phyloP scores from a whole-genome alignment of 1,140 invertebrate species.

The Caenorhabditis remanei region DNA sequence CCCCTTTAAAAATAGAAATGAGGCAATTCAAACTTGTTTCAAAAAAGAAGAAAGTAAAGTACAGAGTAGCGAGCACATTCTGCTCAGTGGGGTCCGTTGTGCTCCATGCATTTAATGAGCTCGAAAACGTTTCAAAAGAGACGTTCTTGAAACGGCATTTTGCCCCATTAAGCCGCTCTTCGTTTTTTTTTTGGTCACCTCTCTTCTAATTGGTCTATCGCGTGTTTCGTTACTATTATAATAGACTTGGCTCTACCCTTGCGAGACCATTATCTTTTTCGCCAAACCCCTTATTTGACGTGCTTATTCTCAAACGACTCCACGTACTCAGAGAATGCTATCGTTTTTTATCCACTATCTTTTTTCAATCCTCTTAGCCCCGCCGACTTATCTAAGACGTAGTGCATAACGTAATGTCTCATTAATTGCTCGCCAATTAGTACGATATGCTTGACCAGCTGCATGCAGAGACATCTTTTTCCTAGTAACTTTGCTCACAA shows the following conservation, averaged over 20 bases:
- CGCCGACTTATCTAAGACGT: too few relatives aligned
- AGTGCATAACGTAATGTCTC: too few relatives aligned
- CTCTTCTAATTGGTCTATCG: neutral
- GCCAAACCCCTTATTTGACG: too few relatives aligned
- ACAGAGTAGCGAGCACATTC: constrained; percentile 17
- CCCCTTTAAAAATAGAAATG: neutral
- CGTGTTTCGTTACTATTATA: neutral
- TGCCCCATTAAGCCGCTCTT: neutral
- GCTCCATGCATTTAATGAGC: constrained; percentile 41
- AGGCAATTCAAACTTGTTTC: constrained; percentile 27
- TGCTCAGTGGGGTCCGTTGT: constrained; percentile 16
- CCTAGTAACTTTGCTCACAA: too few relatives aligned
- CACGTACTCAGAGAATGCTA: too few relatives aligned
- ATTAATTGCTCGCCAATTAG: too few relatives aligned
- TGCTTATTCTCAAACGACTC: too few relatives aligned
- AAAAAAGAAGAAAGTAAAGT: constrained; percentile 19
- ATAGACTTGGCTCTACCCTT: neutral
- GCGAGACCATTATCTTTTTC: too few relatives aligned
- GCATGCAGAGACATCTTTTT: too few relatives aligned
- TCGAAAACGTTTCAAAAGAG: constrained; percentile 17
- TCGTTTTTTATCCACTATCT: too few relatives aligned
- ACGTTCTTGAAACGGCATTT: constrained; percentile 20
- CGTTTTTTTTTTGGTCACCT: neutral
- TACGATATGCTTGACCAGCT: too few relatives aligned
- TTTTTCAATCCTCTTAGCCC: too few relatives aligned